Evolutionary conservation across 2,888 invertebrate genomes (phyloP).

Genomic region (Ligdia adustata): DNA sequence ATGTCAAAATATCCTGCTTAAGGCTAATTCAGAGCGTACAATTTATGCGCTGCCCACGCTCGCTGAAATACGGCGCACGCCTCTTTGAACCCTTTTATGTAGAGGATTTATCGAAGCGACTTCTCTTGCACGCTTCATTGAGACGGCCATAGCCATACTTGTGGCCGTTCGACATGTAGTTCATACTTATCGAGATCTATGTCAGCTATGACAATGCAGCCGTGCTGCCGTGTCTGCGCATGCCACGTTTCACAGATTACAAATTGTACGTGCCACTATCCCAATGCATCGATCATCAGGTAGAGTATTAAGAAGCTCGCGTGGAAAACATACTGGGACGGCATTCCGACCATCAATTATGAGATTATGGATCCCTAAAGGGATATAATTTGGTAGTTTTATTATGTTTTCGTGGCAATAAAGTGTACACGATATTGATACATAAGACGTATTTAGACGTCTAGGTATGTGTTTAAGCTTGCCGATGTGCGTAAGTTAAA

Average conservation of each 20-base stretch:
- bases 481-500: conserved; percentile 53
- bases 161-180: conserved; percentile 61
- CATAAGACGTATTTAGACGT: conserved; percentile 33
- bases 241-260: conserved; percentile 54
- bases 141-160: conserved; percentile 57
- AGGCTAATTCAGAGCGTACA: conserved; percentile 72
- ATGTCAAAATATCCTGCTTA: conserved; percentile 75
- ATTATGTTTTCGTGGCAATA: conserved; percentile 29
- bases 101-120: conserved; percentile 73
- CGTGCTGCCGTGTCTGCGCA: conserved; percentile 46
- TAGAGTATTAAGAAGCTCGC: conserved; percentile 8
- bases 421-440: conserved; percentile 32
- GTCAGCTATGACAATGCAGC: conserved; percentile 51
- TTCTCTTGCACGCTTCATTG: conserved; percentile 67
- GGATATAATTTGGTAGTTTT: conserved; percentile 27
- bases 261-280: conserved; percentile 40
- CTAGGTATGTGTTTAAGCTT: conserved; percentile 40
- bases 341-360: conserved; percentile 20
- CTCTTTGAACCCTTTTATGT: conserved; percentile 76
- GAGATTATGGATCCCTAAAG: conserved; percentile 21
- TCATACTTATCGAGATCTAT: conserved; percentile 69
- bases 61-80: conserved; percentile 73
- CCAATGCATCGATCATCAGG: conserved; percentile 3
- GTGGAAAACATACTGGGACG: conserved; percentile 8
- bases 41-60: conserved; percentile 76